Evolutionary conservation across 1,140 invertebrate genomes (phyloP).

Genomic region (Ips nitidus): DNA sequence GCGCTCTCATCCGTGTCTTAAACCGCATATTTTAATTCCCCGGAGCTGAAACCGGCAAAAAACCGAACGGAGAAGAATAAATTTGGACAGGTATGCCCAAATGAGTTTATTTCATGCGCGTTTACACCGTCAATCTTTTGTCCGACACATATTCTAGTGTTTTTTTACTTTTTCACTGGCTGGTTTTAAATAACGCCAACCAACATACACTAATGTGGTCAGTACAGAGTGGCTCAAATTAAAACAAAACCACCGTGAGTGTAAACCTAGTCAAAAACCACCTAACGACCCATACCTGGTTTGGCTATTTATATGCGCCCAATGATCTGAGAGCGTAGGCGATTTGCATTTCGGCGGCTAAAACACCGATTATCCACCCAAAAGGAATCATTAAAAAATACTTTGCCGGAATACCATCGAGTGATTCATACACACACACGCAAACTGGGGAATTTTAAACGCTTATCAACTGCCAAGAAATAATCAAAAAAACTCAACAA

Average conservation of each 20-base stretch:
- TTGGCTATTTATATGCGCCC: constrained; percentile 17
- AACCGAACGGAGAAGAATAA: constrained; percentile 13
- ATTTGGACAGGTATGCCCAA: constrained; percentile 18
- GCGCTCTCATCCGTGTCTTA: constrained; percentile 13
- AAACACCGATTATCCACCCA: neutral
- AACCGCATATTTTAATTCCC: constrained; percentile 18
- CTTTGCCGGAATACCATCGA: constrained; percentile 3
- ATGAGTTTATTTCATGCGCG: neutral
- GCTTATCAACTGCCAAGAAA: too few species aligned
- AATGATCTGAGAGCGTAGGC: constrained; percentile 4
- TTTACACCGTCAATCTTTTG: neutral
- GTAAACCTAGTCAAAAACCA: neutral
- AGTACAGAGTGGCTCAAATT: too few species aligned
- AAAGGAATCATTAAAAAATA: constrained; percentile 15
- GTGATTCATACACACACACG: constrained; percentile 2
- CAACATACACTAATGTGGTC: too few species aligned
- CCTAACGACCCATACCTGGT: neutral
- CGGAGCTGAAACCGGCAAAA: constrained; percentile 17
- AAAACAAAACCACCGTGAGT: neutral
- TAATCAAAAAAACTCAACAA: too few species aligned
- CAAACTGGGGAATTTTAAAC: neutral
- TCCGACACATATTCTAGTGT: neutral
- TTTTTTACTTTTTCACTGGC: too few species aligned
- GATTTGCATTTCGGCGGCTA: constrained; percentile 12
- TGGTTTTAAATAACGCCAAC: too few species aligned